Base-by-base conservation (phyloP, 2,888 invertebrate genomes). In the Zhengitettix transpicula region DNA sequence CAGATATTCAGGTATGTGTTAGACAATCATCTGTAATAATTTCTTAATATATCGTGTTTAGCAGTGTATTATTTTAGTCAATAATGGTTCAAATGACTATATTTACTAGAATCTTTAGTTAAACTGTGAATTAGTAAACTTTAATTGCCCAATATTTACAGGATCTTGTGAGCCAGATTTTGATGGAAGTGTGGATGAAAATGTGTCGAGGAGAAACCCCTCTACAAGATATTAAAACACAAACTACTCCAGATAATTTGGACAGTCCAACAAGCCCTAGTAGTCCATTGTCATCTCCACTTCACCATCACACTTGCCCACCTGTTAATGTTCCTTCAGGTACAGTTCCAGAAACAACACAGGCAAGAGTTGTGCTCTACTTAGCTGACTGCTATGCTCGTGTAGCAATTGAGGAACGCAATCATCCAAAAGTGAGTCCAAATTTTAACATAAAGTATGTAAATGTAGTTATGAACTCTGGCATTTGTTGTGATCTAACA, bases 401-500 rank as follows among this genome's bases (percentile, higher is more conserved):
- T 66, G 83, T 87, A 15, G 80, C 82, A 47, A 70, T 81, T 1
- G 89, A 89, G 70, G 88, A 88, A 71, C 75, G 86, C 66, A 84
- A 83, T 69, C 80, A 87, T 69, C 83, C 88, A 17, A 89, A 87
- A 76, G 78, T 78, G 64, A 64, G 61, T 52, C 56, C 14, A 56
- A 52, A 17, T 1, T 28, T 28, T 28, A 28, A 28, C 7, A 5
- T 5, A 28, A 28, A 28, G 17, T n/a, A 15, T 12, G 14, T 53
- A 44, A 41, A 57, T 58, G 44, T 12, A 14, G 28, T 5, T 16
- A 56, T 7, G 28, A 28, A 28, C 3, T 28, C 28, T 28, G 28
- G 7, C 28, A 28, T 28, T 28, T 28, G 7, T 7, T 28, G 28
- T 28, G 28, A 28, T 28, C n/a, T n/a, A n/a, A n/a, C n/a, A n/a